Conservation (phyloP, 2,113 vertebrate species). For the Tragelaphus strepsiceros region DNA sequence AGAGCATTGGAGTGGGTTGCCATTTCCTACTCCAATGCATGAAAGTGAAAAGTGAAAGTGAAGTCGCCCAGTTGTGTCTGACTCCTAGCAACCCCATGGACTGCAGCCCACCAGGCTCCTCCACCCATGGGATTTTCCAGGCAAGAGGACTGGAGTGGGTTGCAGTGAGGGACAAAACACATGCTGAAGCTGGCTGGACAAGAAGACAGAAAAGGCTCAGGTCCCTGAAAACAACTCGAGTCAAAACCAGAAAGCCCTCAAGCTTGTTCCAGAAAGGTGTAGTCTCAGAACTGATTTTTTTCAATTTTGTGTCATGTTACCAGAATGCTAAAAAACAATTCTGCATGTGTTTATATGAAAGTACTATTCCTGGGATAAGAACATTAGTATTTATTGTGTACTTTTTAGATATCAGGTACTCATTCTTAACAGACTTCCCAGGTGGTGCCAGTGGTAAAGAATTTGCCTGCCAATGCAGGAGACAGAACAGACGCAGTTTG, state of each 20-base stretch:
- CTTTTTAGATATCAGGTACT: not conserved
- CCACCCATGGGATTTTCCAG: too few relatives aligned
- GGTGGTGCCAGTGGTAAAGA: not conserved
- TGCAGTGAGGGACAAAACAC: not conserved
- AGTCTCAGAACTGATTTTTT: not conserved
- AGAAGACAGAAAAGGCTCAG: not conserved
- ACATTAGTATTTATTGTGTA: not conserved
- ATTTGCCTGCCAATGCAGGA: not conserved
- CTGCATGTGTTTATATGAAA: not conserved
- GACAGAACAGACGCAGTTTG: not conserved
- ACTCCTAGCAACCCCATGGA: too few relatives aligned
- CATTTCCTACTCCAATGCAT: too few relatives aligned
- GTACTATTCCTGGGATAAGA: not conserved
- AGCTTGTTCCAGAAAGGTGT: not conserved
- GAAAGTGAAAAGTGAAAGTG: too few relatives aligned
- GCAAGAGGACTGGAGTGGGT: too few relatives aligned
- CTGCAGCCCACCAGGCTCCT: too few relatives aligned
- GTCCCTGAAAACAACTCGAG: too few relatives aligned
- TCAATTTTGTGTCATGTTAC: not conserved
- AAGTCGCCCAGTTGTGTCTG: too few relatives aligned
- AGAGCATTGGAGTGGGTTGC: too few relatives aligned
- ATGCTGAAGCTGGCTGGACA: not conserved
- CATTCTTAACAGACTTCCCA: not conserved
- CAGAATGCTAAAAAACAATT: not conserved
- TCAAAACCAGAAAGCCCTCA: not conserved